Evolutionary conservation across 2,888 invertebrate species (phyloP).

Genomic region (Caenorhabditis sinica): DNA sequence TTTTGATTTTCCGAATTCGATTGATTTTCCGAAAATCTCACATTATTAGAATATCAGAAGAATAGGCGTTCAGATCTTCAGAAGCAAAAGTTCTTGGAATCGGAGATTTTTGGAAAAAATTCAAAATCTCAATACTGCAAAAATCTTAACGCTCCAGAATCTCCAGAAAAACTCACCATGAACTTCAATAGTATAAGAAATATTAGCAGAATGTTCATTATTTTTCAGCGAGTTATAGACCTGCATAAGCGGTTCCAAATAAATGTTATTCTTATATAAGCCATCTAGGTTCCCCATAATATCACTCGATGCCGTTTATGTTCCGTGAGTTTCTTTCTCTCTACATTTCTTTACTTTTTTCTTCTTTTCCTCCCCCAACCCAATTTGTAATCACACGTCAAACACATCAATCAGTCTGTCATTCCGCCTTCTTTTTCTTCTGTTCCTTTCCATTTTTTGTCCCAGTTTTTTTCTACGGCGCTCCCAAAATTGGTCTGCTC

Average conservation of each 20-base stretch:
- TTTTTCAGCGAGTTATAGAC: slow-evolving; percentile 15
- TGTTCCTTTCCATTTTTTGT: slow-evolving; percentile 1
- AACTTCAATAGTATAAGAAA: slow-evolving; percentile 27
- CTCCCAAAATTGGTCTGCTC: neutral
- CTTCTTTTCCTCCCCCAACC: neutral
- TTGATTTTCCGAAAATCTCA: neutral
- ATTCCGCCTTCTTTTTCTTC: too few species aligned
- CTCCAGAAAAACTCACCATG: slow-evolving; percentile 26
- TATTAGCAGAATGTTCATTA: slow-evolving; percentile 24
- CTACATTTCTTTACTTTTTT: neutral
- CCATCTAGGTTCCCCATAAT: slow-evolving; percentile 7
- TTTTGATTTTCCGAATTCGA: neutral
- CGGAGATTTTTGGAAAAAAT: neutral
- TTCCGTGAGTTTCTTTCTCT: slow-evolving; percentile 1
- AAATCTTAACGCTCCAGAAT: neutral
- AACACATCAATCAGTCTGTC: slow-evolving; percentile 60
- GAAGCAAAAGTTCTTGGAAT: neutral
- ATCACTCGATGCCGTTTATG: neutral
- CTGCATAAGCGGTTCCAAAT: slow-evolving; percentile 32
- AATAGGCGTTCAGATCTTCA: neutral
- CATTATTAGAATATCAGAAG: neutral
- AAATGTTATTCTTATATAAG: slow-evolving; percentile 2
- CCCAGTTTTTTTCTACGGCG: too few species aligned
- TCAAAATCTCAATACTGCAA: neutral
- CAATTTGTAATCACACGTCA: slow-evolving; percentile 50